Evolutionary conservation across 2,888 invertebrate species (phyloP), one percentile per base, ranked within the genome.

Genomic region (Hofmannophila pseudospretella): DNA sequence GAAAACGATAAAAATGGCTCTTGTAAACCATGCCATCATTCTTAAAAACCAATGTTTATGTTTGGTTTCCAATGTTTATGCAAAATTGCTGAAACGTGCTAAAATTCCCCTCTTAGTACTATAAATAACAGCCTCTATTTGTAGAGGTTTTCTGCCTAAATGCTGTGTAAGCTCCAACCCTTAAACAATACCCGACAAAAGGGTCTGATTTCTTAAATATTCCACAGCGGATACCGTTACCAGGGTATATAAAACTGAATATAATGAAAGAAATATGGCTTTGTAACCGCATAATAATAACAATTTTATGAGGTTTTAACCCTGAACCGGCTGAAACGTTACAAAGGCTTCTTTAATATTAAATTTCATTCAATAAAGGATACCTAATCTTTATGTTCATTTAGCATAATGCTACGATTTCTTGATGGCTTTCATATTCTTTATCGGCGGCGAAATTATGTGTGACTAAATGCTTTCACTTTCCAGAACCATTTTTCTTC

Each of bases 121-220:
- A 19, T 28, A 34, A 34, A 34, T 31, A 30, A 31, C 16, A 8
- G 20, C 23, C 36, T 31, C 8, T 30, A 36, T 34, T 34, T 34
- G n/a, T 31, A 37, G 27, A 32, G 32, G 30, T 3, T 23, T 25
- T n/a, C 25, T 22, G 28, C 11, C 5, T 28, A 54, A 61, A 62
- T 50, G 58, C 51, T 57, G 48, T 42, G 51, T 58, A 53, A 61
- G 53, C 58, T 45, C 50, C 39, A 48, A 58, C 54, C 57, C 53
- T 55, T 57, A 54, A 49, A 54, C 46, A 52, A 45, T 55, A 49
- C 45, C 48, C 43, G 40, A 54, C 45, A 55, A 63, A 65, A 58
- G 58, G 53, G 52, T 44, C 46, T 38, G 47, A 38, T 56, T 65
- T 61, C 58, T 62, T 63, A 61, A 54, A 65, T 58, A 58, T 54